Conservation (phyloP, 2,113 vertebrate genomes). For the Sardina pilchardus region DNA sequence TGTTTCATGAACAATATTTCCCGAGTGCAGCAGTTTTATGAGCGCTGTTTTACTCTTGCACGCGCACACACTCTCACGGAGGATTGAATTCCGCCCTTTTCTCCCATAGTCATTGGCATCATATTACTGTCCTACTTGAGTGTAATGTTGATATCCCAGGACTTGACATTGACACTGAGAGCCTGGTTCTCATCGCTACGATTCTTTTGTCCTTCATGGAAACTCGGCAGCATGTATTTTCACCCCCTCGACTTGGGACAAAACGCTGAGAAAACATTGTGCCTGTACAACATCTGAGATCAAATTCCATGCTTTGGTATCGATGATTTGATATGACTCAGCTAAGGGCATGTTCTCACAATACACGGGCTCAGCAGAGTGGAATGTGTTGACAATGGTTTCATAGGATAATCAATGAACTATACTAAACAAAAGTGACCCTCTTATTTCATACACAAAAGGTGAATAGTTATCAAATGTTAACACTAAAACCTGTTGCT, state of each 20-base stretch:
- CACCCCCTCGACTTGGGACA: not conserved
- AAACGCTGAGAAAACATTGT: constrained; percentile 11
- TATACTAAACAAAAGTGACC: not conserved
- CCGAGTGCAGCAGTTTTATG: not conserved
- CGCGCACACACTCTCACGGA: not conserved
- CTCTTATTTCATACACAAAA: not conserved
- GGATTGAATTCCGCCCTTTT: constrained; percentile 54
- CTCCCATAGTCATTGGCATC: constrained; percentile 54
- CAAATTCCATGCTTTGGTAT: constrained; percentile 4
- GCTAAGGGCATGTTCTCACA: not conserved
- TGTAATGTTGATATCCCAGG: constrained; percentile 51
- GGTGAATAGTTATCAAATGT: not conserved
- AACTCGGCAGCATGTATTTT: constrained; percentile 13
- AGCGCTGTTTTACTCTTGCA: not conserved
- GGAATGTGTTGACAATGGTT: not conserved
- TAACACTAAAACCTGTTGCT: not conserved
- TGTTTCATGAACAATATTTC: not conserved
- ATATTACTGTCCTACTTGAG: constrained; percentile 55
- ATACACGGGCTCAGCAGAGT: constrained; percentile 1
- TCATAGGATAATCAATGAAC: not conserved
- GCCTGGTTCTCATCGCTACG: constrained; percentile 44
- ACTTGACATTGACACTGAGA: constrained; percentile 43
- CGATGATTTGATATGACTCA: not conserved
- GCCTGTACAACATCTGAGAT: not conserved
- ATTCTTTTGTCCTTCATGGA: constrained; percentile 32